Conservation (phyloP, 2,888 invertebrate species). For the Notodonta ziczac region DNA sequence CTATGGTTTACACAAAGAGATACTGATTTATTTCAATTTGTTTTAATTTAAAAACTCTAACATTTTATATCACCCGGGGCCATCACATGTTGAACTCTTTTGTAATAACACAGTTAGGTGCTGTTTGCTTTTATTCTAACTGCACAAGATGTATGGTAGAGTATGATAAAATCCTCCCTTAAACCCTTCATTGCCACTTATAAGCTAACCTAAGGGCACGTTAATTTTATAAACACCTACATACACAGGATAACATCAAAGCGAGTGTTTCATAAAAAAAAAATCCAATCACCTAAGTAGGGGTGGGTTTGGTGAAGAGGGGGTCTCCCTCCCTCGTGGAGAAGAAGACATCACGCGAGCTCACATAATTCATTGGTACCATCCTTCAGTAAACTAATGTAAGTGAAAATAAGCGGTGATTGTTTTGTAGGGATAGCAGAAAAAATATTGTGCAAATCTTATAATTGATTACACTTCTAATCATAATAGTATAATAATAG, state of each 20-base stretch:
- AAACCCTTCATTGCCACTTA: background rate
- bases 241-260: constrained; percentile 52
- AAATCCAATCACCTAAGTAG: constrained; percentile 79
- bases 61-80: too few relatives aligned
- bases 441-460: too few relatives aligned
- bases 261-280: constrained; percentile 53
- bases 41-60: too few relatives aligned
- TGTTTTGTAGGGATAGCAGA: constrained; percentile 59
- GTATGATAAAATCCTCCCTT: background rate
- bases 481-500: too few relatives aligned
- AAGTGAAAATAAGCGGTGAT: constrained; percentile 79
- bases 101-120: too few relatives aligned
- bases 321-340: constrained; percentile 39
- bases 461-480: background rate
- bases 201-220: background rate
- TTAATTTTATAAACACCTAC: constrained; percentile 17
- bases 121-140: too few relatives aligned
- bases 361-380: constrained; percentile 81
- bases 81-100: too few relatives aligned
- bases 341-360: constrained; percentile 77
- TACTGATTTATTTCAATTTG: too few relatives aligned
- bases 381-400: constrained; percentile 79
- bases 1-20: too few relatives aligned
- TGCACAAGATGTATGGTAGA: background rate
- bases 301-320: constrained; percentile 33